A percentile compares a stretch with the other conserved stretches of the same genome.
Evolutionary conservation across 2,888 invertebrate species (phyloP).

Genomic region (Caenorhabditis virilis): DNA sequence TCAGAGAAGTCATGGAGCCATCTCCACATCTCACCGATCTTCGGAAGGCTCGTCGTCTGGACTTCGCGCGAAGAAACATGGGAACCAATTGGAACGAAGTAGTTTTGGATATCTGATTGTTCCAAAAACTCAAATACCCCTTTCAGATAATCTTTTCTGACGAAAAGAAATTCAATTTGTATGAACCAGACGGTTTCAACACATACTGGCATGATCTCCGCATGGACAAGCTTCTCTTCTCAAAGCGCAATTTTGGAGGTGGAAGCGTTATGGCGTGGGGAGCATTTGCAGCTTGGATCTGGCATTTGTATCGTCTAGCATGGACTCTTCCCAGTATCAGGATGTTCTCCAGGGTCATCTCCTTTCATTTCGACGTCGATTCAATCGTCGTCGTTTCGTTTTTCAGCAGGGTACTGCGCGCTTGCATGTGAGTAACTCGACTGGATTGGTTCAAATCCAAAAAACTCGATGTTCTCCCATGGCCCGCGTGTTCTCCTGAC

Average conservation of each 20-base stretch:
- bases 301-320: too few relatives aligned
- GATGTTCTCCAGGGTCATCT: too few relatives aligned
- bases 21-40: constrained; percentile 4
- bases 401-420: too few relatives aligned
- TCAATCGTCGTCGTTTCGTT: too few relatives aligned
- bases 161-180: constrained; percentile 46
- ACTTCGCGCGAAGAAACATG: constrained; percentile 19
- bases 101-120: neutral
- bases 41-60: constrained; percentile 14
- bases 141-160: constrained; percentile 49
- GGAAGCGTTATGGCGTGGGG: constrained; percentile 55
- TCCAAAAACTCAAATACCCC: fast-evolving
- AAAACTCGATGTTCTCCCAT: too few relatives aligned
- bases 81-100: constrained; percentile 7
- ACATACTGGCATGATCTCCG: constrained; percentile 45
- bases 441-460: too few relatives aligned
- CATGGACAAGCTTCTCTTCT: constrained; percentile 30
- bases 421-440: too few relatives aligned
- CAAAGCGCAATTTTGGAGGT: constrained; percentile 43
- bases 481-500: too few relatives aligned
- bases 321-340: too few relatives aligned
- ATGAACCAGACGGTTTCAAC: neutral
- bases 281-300: too few relatives aligned
- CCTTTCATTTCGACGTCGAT: too few relatives aligned
- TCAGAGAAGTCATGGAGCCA: neutral